phyloP scores from a whole-genome alignment of 2,797 vertebrate species.

The Aphelocoma californica region DNA sequence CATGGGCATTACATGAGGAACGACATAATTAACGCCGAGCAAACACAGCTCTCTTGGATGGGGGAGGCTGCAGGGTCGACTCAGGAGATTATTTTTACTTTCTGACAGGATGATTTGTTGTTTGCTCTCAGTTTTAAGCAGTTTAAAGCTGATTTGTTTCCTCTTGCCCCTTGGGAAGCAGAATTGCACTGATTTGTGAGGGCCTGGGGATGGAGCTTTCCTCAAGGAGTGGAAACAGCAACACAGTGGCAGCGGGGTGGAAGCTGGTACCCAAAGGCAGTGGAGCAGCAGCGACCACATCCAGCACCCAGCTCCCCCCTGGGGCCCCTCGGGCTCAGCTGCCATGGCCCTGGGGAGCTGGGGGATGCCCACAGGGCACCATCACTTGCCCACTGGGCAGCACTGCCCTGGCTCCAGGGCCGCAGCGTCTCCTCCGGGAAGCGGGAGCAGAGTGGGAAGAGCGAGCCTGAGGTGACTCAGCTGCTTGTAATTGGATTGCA shows the following conservation, averaged over 20 bases:
- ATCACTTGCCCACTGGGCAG: background rate
- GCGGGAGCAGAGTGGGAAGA: background rate
- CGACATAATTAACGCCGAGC: background rate
- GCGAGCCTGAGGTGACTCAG: background rate
- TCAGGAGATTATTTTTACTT: background rate
- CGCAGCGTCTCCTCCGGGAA: fast-evolving
- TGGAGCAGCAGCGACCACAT: background rate
- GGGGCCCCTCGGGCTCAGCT: background rate
- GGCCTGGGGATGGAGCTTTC: background rate
- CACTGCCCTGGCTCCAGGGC: fast-evolving
- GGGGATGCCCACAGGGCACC: background rate
- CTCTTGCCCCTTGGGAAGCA: background rate
- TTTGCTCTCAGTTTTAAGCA: background rate
- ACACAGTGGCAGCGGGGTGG: fast-evolving
- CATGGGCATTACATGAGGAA: background rate
- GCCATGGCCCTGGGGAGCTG: background rate
- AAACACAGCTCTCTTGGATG: background rate
- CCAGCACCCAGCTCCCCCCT: background rate
- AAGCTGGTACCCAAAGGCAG: background rate
- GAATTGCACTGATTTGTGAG: fast-evolving
- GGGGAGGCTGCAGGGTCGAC: background rate
- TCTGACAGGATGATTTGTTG: background rate
- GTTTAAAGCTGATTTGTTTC: background rate
- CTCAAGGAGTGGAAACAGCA: fast-evolving
- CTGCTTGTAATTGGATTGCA: background rate